phyloP scores from a whole-genome alignment of 2,797 vertebrate species.

The Ciconia nigra region DNA sequence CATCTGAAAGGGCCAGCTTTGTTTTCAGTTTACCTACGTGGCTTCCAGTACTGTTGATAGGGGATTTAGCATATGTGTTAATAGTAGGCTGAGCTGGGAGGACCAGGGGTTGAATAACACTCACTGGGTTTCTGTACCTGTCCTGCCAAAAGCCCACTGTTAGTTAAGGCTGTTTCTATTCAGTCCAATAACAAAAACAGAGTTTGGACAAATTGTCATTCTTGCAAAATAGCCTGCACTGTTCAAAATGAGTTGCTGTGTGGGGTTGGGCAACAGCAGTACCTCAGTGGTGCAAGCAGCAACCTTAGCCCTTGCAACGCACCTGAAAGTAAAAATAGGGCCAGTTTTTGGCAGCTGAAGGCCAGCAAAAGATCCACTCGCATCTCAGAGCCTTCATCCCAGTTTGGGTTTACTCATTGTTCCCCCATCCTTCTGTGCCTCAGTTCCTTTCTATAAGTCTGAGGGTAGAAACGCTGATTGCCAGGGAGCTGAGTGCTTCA shows the following conservation, averaged over 20 bases:
- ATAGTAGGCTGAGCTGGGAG: constrained; percentile 1
- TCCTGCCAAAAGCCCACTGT: neutral
- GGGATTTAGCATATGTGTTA: neutral
- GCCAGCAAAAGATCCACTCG: neutral
- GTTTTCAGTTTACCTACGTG: neutral
- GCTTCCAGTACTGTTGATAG: neutral
- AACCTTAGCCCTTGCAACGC: neutral
- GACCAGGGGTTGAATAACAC: neutral
- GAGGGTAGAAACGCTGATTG: neutral
- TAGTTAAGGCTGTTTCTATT: neutral
- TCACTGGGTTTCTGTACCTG: neutral
- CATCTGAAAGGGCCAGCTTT: neutral
- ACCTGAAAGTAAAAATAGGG: neutral
- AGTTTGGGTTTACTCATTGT: neutral
- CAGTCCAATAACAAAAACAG: neutral
- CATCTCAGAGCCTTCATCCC: neutral
- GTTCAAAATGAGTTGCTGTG: neutral
- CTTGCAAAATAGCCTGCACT: neutral
- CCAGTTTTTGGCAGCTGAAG: neutral
- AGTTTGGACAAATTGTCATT: neutral
- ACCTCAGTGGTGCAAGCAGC: neutral
- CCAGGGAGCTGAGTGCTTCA: neutral
- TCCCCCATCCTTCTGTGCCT: neutral
- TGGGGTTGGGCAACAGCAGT: neutral
- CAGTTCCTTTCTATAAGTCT: neutral